Evolutionary conservation across 2,888 invertebrate genomes (phyloP).

Genomic region (Alentia gelatinosa): DNA sequence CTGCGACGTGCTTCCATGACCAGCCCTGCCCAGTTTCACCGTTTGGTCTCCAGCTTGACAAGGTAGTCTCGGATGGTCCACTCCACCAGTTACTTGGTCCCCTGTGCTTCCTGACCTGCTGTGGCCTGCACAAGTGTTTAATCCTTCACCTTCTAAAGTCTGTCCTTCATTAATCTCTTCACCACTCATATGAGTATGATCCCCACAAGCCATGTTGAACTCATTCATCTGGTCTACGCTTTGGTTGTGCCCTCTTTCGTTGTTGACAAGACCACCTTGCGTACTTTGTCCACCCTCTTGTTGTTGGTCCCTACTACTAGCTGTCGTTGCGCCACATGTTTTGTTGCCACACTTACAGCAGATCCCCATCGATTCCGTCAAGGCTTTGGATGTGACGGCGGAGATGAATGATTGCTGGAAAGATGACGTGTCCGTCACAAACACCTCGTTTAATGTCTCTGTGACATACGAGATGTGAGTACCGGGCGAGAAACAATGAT

Average conservation of each 20-base stretch:
- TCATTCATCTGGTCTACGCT: constrained; percentile 17
- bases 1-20: background rate
- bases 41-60: background rate
- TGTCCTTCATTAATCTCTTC: background rate
- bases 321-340: background rate
- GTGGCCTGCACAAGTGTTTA: background rate
- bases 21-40: background rate
- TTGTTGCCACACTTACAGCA: constrained; percentile 45
- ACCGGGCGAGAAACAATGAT: background rate
- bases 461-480: constrained; percentile 60
- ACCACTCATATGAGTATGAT: background rate
- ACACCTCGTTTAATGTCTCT: constrained; percentile 61
- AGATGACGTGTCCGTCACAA: constrained; percentile 57
- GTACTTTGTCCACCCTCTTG: background rate
- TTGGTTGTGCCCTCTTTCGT: background rate
- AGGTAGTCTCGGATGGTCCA: background rate
- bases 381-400: constrained; percentile 26
- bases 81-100: background rate
- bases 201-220: background rate
- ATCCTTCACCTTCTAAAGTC: background rate
- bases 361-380: constrained; percentile 36
- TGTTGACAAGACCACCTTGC: background rate
- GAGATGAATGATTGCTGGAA: constrained; percentile 43
- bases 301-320: background rate
- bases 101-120: no score